Evolutionary conservation across 2,888 invertebrate genomes (phyloP), one percentile per base, ranked within the genome.

Genomic region (Rhaphigaster nebulosa): DNA sequence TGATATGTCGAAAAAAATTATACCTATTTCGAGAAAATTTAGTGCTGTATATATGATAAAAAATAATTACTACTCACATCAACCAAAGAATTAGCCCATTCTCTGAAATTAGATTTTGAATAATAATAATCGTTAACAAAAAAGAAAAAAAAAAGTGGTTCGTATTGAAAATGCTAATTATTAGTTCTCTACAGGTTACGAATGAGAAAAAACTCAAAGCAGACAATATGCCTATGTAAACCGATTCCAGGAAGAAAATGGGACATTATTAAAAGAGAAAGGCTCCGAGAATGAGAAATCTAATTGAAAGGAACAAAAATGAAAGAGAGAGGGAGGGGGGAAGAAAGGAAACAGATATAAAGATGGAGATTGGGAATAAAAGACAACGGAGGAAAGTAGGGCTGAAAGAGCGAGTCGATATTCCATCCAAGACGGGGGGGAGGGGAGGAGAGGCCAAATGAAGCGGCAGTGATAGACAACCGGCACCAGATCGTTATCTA

Each of bases 281-380:
- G 90, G 52, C 38, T 18, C 52, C 29, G 34, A 13, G 50, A 80
- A 90, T 88, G 87, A 60, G 88, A 84, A 90, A 80, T 41, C 80
- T 84, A 84, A 84, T 84, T 84, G 80, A 84, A 76, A 76, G 76
- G 38, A 26, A 84, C 12, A 45, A 84, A 45, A 45, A 84, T 41
- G 20, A 20, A 80, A 52, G 4, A 38, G 12, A 15, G 12, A 18
- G 12, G 12, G 13, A 52, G 18, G 12, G 12, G 12, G 12, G 12
- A 52, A 26, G 45, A 84, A 84, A 45, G 26, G 88, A 90, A 65
- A 91, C 76, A 90, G 84, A 70, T 56, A 56, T 56, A 87, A 89
- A 88, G 91, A 90, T 34, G 87, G 89, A 90, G 87, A 90, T 70
- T 38, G 87, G 65, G 87, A 90, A 65, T 50, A 60, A 87, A 52